Base-by-base conservation (phyloP, 2,888 invertebrate genomes). In the Metalampra italica region DNA sequence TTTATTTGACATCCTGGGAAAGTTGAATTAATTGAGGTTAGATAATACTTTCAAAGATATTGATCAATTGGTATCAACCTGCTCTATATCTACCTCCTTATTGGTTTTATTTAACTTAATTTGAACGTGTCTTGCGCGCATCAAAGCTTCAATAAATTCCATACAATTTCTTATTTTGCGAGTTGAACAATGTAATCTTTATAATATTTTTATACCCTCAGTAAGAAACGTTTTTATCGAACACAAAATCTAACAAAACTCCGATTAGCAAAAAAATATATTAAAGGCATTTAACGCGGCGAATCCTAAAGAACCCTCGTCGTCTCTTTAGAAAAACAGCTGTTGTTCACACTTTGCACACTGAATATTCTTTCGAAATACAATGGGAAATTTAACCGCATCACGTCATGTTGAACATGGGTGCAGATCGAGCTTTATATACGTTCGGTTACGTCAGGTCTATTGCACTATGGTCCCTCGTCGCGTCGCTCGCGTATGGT, bases 321-420 rank as follows among this genome's bases (percentile, higher is more conserved):
- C 57, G 22, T 32, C 36, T 64, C 58, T 59, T 49, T 55, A 58
- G 59, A 60, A 60, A 64, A 68, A 71, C 66, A 66, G 69, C 68
- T 74, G 67, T 78, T 79, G 80, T 86, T 85, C 83, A 82, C 87
- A 84, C 84, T 77, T 75, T 56, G 66, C 72, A 82, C 78, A 82
- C 76, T 71, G 67, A 66, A 72, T 78, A 74, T 77, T 75, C 73
- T 71, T 68, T 68, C 67, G 66, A 67, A 68, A 62, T 56, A 77
- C 75, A 79, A 83, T 75, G 59, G 70, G 64, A 77, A 76, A 74
- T 76, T 77, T 71, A 77, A 84, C 84, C 85, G 72, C 85, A 85
- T 75, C 79, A 71, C 73, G 60, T 64, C 60, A 71, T 75, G 68
- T 76, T 66, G 71, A 74, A 74, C 79, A 79, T 68, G 78, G 78